Percentiles rank a stretch among this genome's conserved stretches.
phyloP scores from a whole-genome alignment of 2,888 invertebrate species.

The Anthoptus insignis region DNA sequence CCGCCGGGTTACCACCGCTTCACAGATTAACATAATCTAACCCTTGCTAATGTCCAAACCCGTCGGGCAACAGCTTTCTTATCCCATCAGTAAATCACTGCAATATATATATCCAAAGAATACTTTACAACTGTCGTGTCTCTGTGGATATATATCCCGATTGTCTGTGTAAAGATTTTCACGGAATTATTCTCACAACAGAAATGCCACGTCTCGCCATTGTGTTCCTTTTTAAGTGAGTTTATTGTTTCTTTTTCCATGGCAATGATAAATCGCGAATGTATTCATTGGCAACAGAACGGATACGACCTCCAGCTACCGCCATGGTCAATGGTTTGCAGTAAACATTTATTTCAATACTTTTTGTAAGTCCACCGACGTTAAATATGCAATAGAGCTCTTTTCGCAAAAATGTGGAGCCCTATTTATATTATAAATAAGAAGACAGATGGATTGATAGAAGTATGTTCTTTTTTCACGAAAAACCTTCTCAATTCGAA shows the following conservation, averaged over 20 bases:
- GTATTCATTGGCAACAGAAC: conserved; percentile 21
- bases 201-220: conserved; percentile 29
- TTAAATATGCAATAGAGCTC: no score
- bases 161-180: conserved; percentile 25
- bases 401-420: no score
- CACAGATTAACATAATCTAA: no score
- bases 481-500: no score
- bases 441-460: no score
- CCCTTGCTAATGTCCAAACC: no score
- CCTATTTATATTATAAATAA: no score
- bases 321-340: conserved; percentile 1
- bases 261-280: conserved; percentile 30
- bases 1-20: no score
- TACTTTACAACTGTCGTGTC: conserved; percentile 6
- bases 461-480: no score
- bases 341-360: not conserved
- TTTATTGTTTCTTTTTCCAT: conserved; percentile 31
- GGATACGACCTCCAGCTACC: not conserved
- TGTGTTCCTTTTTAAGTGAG: conserved; percentile 28
- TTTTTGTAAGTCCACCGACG: no score
- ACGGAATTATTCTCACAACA: conserved; percentile 28
- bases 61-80: not conserved
- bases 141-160: conserved; percentile 11
- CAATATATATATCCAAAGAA: not conserved
- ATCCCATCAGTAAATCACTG: not conserved